phyloP scores from a whole-genome alignment of 2,888 invertebrate genomes.

The Loripinus fragilis region DNA sequence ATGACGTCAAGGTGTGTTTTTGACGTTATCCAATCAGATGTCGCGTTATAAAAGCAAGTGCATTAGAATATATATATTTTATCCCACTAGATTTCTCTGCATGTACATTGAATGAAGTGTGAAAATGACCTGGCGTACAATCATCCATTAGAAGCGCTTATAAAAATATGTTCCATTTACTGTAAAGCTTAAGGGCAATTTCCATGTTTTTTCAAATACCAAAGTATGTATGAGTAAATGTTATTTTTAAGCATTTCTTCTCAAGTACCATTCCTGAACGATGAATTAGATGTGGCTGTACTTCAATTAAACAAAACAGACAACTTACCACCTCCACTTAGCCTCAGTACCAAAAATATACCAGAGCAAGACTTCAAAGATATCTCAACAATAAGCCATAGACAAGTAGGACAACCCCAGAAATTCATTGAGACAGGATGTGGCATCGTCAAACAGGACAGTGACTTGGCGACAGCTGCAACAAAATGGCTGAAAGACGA shows the following conservation, averaged over 20 bases:
- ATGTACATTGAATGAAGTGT: too few relatives aligned
- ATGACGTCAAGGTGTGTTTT: too few relatives aligned
- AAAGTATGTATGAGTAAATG: too few relatives aligned
- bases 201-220: too few relatives aligned
- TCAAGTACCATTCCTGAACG: conserved; percentile 46
- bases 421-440: conserved; percentile 47
- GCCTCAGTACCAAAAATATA: conserved; percentile 37
- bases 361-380: conserved; percentile 17
- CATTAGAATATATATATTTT: too few relatives aligned
- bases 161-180: too few relatives aligned
- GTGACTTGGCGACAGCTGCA: conserved; percentile 28
- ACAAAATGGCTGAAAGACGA: conserved; percentile 44
- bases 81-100: too few relatives aligned
- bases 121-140: too few relatives aligned
- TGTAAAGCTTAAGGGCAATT: too few relatives aligned
- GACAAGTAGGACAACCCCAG: conserved; percentile 32
- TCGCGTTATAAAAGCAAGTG: too few relatives aligned
- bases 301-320: conserved; percentile 33
- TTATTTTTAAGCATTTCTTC: not conserved
- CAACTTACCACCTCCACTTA: conserved; percentile 42
- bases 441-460: conserved; percentile 31
- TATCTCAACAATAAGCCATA: conserved; percentile 46
- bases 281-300: conserved; percentile 49
- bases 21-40: too few relatives aligned
- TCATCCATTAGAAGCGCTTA: too few relatives aligned